Evolutionary conservation across 2,797 vertebrate genomes (phyloP), one percentile per base, ranked within the genome.

Genomic region (Brachyalestes nurse): DNA sequence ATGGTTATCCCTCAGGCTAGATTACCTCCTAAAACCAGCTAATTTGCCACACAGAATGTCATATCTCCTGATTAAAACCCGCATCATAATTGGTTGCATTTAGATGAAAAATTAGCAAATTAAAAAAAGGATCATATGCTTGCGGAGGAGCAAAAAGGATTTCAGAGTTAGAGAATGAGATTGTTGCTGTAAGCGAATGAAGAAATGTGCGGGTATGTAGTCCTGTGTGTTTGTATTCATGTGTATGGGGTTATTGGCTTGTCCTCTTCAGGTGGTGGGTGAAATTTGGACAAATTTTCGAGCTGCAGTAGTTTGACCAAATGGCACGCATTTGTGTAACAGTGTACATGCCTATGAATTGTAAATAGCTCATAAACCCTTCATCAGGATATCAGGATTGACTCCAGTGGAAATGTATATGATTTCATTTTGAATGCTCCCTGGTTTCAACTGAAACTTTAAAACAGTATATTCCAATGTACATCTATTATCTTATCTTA

Each of bases 11-110:
- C 75, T 69, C 55, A 34, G 34, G 53, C 45, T 72, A 82, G 61
- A 72, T 79, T 71, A 79, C 69, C 60, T 78, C 66, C 74, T 60
- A 79, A 78, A 82, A 53, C 53, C 71, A 53, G 34, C 38, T 51
- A 49, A 62, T 49, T 71, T 71, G 28, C 53, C 51, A 73, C 28
- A 42, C 21, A 34, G 76, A 78, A 75, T 67, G 65, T 55, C 8
- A 75, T 72, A 79, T 82, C 62, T 57, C n/a, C 71, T 79, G 67
- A 82, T 84, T 72, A 76, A 72, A 55, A 72, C 51, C 69, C 62
- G 45, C 7, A 45, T 19, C 25, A 28, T 79, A 84, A 79, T 75
- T 79, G 76, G 60, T 23, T 72, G 13, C 64, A 53, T 75, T 40
- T 72, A 66, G 49, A 79, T 72, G 38, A 84, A 75, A 78, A 34